Evolutionary conservation across 2,797 vertebrate species (phyloP).

Genomic region (Cossypha niveicapilla): DNA sequence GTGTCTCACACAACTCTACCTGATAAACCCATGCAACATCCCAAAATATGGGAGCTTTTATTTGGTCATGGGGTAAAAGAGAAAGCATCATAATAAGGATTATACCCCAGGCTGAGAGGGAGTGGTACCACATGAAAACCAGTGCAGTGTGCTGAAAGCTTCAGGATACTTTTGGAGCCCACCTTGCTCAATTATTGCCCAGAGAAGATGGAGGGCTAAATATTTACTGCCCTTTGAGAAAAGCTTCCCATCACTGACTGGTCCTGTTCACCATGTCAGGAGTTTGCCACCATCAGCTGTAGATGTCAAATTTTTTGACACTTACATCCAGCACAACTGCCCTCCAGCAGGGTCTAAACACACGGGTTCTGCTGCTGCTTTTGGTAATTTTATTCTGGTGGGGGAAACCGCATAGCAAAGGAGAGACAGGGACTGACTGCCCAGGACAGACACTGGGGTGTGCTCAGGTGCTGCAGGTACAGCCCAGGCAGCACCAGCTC

Average conservation of each 20-base stretch:
- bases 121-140: neutral
- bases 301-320: neutral
- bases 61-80: neutral
- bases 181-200: neutral
- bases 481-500: neutral
- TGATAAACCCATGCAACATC: neutral
- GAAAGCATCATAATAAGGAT: accelerated
- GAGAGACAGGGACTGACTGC: neutral
- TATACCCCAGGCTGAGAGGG: neutral
- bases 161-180: neutral
- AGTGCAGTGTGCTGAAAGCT: neutral
- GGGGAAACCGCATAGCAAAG: neutral
- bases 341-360: neutral
- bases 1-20: accelerated
- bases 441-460: neutral
- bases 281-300: accelerated
- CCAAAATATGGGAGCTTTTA: neutral
- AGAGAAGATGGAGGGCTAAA: neutral
- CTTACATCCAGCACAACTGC: neutral
- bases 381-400: neutral
- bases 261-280: neutral
- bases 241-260: neutral
- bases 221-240: neutral
- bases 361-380: neutral
- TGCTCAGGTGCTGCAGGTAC: neutral